Percentiles rank a stretch among this genome's conserved stretches.
Evolutionary conservation across 2,888 invertebrate species (phyloP).

Genomic region (Hemicrepidius hirtus): DNA sequence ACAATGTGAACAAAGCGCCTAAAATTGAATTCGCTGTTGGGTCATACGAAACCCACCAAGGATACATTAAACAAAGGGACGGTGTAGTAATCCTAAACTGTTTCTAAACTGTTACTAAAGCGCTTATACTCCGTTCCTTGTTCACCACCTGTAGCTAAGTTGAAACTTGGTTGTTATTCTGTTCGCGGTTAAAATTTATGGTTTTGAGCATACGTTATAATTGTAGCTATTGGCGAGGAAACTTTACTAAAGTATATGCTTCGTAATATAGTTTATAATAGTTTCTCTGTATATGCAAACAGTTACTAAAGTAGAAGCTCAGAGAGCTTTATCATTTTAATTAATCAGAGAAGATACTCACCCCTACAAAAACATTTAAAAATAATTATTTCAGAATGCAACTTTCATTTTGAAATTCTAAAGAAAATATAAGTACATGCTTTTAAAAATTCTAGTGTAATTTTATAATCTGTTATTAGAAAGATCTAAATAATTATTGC

Average conservation of each 20-base stretch:
- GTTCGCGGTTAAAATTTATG: constrained; percentile 25
- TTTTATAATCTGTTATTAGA: no score
- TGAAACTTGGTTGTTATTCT: constrained; percentile 32
- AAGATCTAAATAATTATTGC: no score
- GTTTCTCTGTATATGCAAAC: no score
- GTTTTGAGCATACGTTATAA: constrained; percentile 5
- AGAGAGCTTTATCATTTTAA: no score
- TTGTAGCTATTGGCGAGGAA: background rate
- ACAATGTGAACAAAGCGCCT: constrained; percentile 39
- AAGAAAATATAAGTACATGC: no score
- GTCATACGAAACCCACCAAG: constrained; percentile 43
- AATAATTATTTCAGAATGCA: no score
- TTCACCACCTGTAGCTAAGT: constrained; percentile 46
- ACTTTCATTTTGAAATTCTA: no score
- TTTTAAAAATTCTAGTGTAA: no score
- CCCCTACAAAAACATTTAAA: no score
- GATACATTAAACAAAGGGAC: constrained; percentile 48
- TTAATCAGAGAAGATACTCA: no score
- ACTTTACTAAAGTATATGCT: background rate
- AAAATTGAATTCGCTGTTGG: constrained; percentile 38
- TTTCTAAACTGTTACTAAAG: constrained; percentile 49
- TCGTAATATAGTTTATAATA: background rate
- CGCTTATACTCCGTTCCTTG: constrained; percentile 39
- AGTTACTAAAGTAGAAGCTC: no score
- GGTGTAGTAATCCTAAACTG: constrained; percentile 47